Percentiles rank a stretch among this genome's conserved stretches.
Conservation (phyloP, 2,113 vertebrate genomes). For the Phoxinus phoxinus region DNA sequence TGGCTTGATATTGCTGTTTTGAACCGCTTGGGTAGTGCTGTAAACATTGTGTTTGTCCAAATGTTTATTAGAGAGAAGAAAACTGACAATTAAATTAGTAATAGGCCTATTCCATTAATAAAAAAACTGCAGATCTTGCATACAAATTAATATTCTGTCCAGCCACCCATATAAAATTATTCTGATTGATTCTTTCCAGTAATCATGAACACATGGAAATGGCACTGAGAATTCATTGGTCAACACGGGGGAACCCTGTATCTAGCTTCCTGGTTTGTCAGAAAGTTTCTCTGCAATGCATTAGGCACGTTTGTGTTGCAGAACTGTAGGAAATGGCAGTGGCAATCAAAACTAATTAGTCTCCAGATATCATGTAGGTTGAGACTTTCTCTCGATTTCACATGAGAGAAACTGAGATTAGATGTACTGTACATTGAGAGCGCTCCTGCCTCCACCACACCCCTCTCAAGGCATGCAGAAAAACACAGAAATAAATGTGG, state of each 20-base stretch:
- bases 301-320: slow-evolving; percentile 23
- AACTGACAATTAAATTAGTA: neutral
- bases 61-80: neutral
- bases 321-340: slow-evolving; percentile 39
- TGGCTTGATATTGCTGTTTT: too few relatives aligned
- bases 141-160: neutral
- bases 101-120: neutral
- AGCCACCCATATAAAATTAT: neutral
- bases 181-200: neutral
- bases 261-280: slow-evolving; percentile 24
- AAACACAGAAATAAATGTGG: slow-evolving; percentile 51
- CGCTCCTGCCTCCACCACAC: slow-evolving; percentile 21
- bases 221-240: neutral
- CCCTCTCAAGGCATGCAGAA: slow-evolving; percentile 27
- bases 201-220: neutral
- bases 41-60: neutral
- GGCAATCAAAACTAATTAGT: slow-evolving; percentile 33
- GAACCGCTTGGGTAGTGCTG: neutral
- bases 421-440: slow-evolving; percentile 41
- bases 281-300: slow-evolving; percentile 24
- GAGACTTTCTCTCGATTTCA: slow-evolving; percentile 42
- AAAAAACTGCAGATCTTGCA: neutral
- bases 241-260: neutral
- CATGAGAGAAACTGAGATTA: slow-evolving; percentile 28
- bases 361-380: slow-evolving; percentile 16